phyloP scores from a whole-genome alignment of 2,797 vertebrate genomes.

The Siniperca obscura region DNA sequence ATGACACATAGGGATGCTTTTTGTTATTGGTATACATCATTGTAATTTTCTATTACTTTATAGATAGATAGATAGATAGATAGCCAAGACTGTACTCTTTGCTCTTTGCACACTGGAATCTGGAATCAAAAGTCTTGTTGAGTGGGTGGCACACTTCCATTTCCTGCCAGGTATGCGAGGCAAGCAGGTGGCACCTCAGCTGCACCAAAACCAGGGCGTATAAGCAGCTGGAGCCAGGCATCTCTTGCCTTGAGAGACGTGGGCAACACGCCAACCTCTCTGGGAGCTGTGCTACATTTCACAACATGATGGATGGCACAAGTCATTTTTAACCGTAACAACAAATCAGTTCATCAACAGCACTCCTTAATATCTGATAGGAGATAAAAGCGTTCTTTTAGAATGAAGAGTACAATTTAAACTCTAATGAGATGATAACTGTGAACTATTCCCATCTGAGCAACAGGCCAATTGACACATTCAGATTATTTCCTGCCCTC shows the following conservation, averaged over 20 bases:
- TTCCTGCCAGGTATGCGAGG: slow-evolving; percentile 52
- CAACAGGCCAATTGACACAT: slow-evolving; percentile 43
- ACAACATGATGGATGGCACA: slow-evolving; percentile 77
- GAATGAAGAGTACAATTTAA: slow-evolving; percentile 33
- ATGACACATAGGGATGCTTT: background rate
- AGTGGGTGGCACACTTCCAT: slow-evolving; percentile 57
- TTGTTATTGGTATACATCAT: background rate
- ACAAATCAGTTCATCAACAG: slow-evolving; percentile 67
- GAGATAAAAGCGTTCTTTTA: slow-evolving; percentile 49
- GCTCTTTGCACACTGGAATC: slow-evolving; percentile 15
- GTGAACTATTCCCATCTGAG: slow-evolving; percentile 38
- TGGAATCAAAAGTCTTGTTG: slow-evolving; percentile 42
- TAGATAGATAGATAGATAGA: background rate
- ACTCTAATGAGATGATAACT: slow-evolving; percentile 53
- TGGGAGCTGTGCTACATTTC: slow-evolving; percentile 77
- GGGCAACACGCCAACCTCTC: slow-evolving; percentile 74
- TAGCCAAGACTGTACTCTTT: slow-evolving; percentile 2
- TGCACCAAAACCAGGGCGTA: slow-evolving; percentile 67
- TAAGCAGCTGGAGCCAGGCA: slow-evolving; percentile 65
- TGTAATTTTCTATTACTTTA: background rate
- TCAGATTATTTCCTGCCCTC: slow-evolving; percentile 46
- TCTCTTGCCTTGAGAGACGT: slow-evolving; percentile 48
- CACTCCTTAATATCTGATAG: slow-evolving; percentile 47
- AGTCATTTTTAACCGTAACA: slow-evolving; percentile 73
- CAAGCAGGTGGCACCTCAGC: slow-evolving; percentile 52